These are phyloP conservation scores for Charina bottae DNA, from an alignment of 2,113 vertebrate genomes.

Conservation along the genomic window DNA sequence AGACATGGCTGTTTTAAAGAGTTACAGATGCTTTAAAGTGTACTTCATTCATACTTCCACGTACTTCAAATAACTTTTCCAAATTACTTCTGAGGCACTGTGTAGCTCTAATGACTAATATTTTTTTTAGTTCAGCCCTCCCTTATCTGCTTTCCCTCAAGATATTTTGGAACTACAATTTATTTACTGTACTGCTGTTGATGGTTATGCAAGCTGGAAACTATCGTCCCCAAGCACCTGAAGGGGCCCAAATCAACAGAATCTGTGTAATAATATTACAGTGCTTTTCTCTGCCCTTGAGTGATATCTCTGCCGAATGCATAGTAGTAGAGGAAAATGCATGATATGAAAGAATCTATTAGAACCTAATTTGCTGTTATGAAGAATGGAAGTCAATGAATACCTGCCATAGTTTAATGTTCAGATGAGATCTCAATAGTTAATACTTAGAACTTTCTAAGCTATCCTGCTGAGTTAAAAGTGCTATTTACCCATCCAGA, in stretches of 20 bases:
- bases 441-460: not conserved
- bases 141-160: not conserved
- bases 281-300: not conserved
- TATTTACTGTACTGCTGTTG: not conserved
- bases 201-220: not conserved
- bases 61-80: not conserved
- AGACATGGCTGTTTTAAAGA: not conserved
- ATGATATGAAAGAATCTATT: not conserved
- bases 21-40: not conserved
- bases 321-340: not conserved
- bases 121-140: not conserved
- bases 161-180: not conserved
- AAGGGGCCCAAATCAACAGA: not conserved
- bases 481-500: no score
- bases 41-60: not conserved
- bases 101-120: not conserved
- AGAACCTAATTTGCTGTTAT: not conserved
- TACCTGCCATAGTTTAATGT: not conserved
- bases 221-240: not conserved
- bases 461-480: not conserved
- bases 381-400: not conserved
- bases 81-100: not conserved
- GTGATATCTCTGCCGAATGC: not conserved
- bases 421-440: not conserved
- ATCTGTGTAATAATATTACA: not conserved